Evolutionary conservation across 2,113 vertebrate species (phyloP).

Genomic region (Cyprinodon variegatus): DNA sequence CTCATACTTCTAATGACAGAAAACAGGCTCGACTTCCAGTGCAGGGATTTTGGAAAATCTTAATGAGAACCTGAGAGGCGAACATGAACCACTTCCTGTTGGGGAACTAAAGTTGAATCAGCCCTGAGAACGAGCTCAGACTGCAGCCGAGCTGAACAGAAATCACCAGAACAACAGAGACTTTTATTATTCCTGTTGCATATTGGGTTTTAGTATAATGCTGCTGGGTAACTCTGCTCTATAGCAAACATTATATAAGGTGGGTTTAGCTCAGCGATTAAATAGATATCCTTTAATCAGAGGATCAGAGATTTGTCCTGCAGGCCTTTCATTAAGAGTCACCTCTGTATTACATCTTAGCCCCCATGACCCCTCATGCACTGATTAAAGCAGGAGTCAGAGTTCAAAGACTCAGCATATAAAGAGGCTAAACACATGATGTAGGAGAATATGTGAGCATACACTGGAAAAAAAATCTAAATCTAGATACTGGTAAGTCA

Average conservation of each 20-base stretch:
- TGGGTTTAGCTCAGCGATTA: neutral
- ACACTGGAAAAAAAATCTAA: too few relatives aligned
- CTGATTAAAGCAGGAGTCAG: neutral
- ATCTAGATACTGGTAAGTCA: too few relatives aligned
- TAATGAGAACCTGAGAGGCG: too few relatives aligned
- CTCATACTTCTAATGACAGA: too few relatives aligned
- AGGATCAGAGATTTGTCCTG: neutral
- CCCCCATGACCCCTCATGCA: neutral
- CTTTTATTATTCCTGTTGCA: neutral
- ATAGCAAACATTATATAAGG: neutral
- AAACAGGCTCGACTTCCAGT: too few relatives aligned
- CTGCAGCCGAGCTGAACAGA: neutral
- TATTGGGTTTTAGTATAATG: neutral
- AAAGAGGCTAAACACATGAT: too few relatives aligned
- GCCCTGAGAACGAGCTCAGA: too few relatives aligned
- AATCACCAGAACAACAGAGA: neutral
- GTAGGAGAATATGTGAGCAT: too few relatives aligned
- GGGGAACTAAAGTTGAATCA: too few relatives aligned
- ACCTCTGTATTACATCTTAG: neutral
- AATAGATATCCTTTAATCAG: neutral
- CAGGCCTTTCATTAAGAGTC: neutral
- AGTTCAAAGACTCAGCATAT: too few relatives aligned
- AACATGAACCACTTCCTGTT: too few relatives aligned
- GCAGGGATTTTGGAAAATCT: too few relatives aligned
- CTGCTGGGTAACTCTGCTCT: neutral